phyloP scores from a whole-genome alignment of 2,797 vertebrate genomes.

The Serranus cabrilla region DNA sequence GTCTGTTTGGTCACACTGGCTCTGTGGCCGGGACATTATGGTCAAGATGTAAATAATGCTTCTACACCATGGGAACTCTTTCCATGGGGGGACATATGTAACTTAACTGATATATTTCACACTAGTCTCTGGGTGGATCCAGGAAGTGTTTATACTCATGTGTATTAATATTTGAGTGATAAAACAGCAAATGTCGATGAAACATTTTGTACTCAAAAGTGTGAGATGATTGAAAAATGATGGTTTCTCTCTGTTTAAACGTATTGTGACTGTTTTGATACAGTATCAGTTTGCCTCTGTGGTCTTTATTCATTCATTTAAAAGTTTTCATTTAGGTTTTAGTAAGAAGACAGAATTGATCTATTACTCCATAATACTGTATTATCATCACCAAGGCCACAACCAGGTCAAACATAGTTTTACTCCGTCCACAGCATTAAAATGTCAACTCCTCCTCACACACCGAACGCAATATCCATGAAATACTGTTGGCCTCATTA shows the following conservation, averaged over 20 bases:
- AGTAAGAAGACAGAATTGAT: background rate
- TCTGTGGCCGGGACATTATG: slow-evolving; percentile 88
- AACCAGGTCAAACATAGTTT: background rate
- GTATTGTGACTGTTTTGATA: slow-evolving; percentile 67
- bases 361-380: background rate
- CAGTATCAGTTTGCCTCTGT: slow-evolving; percentile 43
- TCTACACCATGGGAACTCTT: slow-evolving; percentile 86
- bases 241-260: slow-evolving; percentile 80
- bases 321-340: background rate
- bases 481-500: background rate
- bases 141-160: slow-evolving; percentile 82
- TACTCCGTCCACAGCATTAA: background rate
- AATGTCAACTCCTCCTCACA: slow-evolving; percentile 8
- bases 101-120: slow-evolving; percentile 88
- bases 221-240: slow-evolving; percentile 78
- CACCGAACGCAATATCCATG: background rate
- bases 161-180: slow-evolving; percentile 86
- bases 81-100: slow-evolving; percentile 82
- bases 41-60: slow-evolving; percentile 91
- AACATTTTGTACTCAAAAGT: slow-evolving; percentile 75
- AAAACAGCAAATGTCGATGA: slow-evolving; percentile 87
- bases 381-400: background rate
- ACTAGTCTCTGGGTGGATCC: slow-evolving; percentile 84
- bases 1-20: slow-evolving; percentile 87
- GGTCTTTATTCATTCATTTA: slow-evolving; percentile 52